Conservation (phyloP, 2,113 vertebrate genomes). For the Sylvietta virens region DNA sequence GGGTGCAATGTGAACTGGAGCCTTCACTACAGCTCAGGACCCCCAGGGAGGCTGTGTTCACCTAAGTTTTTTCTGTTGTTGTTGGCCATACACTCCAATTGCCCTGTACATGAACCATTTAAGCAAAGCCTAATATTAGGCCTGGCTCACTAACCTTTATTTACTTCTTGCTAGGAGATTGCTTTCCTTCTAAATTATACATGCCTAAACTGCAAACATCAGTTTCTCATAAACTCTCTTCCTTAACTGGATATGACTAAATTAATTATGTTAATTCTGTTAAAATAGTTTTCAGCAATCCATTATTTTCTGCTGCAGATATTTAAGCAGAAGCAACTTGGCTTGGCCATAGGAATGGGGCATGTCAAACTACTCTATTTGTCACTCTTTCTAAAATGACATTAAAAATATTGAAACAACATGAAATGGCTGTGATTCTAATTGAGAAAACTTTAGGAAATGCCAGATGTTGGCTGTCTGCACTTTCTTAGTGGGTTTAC, state of each 20-base stretch:
- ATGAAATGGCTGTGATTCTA: not conserved
- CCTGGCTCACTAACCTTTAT: not conserved
- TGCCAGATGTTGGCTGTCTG: not conserved
- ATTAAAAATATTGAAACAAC: not conserved
- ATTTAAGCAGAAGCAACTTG: not conserved
- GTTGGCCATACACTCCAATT: not conserved
- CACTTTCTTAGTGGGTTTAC: not conserved
- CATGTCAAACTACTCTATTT: not conserved
- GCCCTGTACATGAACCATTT: not conserved
- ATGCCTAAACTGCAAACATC: not conserved
- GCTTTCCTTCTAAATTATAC: not conserved
- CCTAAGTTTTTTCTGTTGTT: not conserved
- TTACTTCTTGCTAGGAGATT: not conserved
- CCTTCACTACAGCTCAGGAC: not conserved
- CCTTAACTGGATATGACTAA: not conserved
- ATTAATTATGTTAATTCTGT: not conserved
- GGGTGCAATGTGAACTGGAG: not conserved
- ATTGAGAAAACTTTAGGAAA: not conserved
- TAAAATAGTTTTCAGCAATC: not conserved
- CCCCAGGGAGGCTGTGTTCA: not conserved
- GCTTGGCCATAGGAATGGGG: not conserved
- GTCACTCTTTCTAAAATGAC: not conserved
- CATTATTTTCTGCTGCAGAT: not conserved
- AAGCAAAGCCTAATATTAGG: not conserved
- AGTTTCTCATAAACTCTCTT: not conserved